Evolutionary conservation across 2,888 invertebrate genomes (phyloP), one percentile per base, ranked within the genome.

Genomic region (Agrenia bidenticulata): DNA sequence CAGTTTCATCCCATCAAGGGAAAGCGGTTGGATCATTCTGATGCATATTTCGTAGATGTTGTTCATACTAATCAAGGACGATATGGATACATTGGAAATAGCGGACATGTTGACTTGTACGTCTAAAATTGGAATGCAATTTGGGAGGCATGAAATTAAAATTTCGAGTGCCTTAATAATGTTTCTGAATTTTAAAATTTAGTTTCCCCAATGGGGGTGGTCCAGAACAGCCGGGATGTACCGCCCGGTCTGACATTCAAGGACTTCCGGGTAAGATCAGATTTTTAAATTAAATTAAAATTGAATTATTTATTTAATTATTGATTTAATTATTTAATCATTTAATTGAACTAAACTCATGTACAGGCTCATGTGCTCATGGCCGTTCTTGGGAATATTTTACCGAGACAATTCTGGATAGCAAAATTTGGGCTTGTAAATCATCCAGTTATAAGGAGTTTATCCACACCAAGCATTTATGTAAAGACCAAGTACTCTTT

Each of bases 81-180:
- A 7, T 72, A 72, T 45, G 71, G 71, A 27, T 57, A 50, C 19
- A 39, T 50, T 41, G 66, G 66, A 5, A 63, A 50, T 23, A 55
- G 53, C 21, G 71, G 71, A 17, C 71, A 72, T 42, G 71, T 72
- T 23, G 69, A 72, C 49, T 72, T 72, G 67, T 68, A 61, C 39
- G 60, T 54, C 15, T 19, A 26, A n/a, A 13, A n/a, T 32, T 32
- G 11, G 32, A 4, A 5, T 5, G 15, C n/a, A 50, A 9, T 50
- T 50, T 50, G 21, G 15, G 15, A 11, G 26, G 9, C 41, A 57
- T n/a, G 41, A 19, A 27, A 54, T 11, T 54, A 13, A 54, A 54
- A 27, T 54, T 56, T 32, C 19, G 9, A 15, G 11, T n/a, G 26
- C 24, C 27, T 9, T 11, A 39, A 17, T 55, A 15, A 7, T 32